Conservation (phyloP, 2,113 vertebrate genomes). For the Oxyruncus cristatus region DNA sequence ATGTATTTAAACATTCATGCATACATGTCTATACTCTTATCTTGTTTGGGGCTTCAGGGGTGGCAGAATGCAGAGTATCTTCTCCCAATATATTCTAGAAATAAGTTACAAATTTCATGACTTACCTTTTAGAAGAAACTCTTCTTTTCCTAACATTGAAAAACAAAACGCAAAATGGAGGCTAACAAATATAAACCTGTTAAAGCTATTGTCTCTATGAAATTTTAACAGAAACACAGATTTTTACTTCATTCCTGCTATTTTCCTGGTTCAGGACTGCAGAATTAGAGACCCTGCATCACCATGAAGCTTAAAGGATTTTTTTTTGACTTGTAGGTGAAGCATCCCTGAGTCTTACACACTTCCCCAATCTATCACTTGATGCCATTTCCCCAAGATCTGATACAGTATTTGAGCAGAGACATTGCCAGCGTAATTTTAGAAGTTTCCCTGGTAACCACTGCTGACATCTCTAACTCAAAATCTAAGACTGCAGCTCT, state of each 20-base stretch:
- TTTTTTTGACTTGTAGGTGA: neutral
- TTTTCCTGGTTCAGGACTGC: neutral
- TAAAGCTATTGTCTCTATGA: neutral
- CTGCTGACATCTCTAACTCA: slow-evolving; percentile 58
- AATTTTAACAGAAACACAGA: neutral
- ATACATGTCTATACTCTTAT: neutral
- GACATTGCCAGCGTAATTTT: slow-evolving; percentile 44
- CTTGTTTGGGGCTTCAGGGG: neutral
- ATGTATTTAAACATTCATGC: neutral
- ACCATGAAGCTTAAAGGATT: neutral
- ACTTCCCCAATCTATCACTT: neutral
- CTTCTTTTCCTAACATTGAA: neutral
- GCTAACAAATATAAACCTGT: neutral
- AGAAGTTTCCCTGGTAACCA: slow-evolving; percentile 70
- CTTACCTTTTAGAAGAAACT: neutral
- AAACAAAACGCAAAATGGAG: neutral
- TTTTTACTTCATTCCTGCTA: neutral
- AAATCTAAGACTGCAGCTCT: slow-evolving; percentile 38
- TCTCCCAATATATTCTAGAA: neutral
- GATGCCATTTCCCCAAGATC: slow-evolving; percentile 31
- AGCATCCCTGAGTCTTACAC: neutral
- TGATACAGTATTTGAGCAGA: slow-evolving; percentile 8
- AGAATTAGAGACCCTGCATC: neutral
- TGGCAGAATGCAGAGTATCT: neutral
- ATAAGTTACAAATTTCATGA: neutral